A percentile compares a stretch with the other conserved stretches of the same genome.
Evolutionary conservation across 2,113 vertebrate genomes (phyloP).

Genomic region (Tenebrosternarchus preto): DNA sequence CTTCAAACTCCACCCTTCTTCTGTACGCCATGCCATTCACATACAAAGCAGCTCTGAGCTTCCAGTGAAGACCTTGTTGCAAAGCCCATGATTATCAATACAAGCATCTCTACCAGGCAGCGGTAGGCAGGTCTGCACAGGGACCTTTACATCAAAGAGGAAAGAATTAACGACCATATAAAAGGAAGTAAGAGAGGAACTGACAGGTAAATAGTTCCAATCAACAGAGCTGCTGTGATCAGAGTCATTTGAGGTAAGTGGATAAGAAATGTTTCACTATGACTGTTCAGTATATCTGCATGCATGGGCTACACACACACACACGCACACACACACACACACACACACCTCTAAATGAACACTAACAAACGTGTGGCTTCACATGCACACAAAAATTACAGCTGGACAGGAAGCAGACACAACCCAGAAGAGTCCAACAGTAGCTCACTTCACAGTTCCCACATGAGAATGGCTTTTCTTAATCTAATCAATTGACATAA

Average conservation of each 20-base stretch:
- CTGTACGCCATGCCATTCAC: slow-evolving; percentile 36
- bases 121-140: background rate
- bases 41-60: background rate
- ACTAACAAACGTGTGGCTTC: background rate
- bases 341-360: background rate
- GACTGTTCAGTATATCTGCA: background rate
- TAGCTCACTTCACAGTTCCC: background rate
- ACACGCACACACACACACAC: background rate
- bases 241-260: background rate
- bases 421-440: background rate
- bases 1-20: background rate
- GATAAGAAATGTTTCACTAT: slow-evolving; percentile 23
- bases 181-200: slow-evolving; percentile 7
- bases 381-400: background rate
- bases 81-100: slow-evolving; percentile 40
- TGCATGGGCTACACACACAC: background rate
- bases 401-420: background rate
- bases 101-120: background rate
- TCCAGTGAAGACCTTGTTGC: background rate
- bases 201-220: background rate
- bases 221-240: too few species aligned
- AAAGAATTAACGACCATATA: background rate
- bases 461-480: slow-evolving; percentile 13
- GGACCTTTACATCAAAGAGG: background rate
- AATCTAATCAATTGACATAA: slow-evolving; percentile 21